Conservation (phyloP, 1,140 invertebrate genomes). For the Eriosoma lanigerum region DNA sequence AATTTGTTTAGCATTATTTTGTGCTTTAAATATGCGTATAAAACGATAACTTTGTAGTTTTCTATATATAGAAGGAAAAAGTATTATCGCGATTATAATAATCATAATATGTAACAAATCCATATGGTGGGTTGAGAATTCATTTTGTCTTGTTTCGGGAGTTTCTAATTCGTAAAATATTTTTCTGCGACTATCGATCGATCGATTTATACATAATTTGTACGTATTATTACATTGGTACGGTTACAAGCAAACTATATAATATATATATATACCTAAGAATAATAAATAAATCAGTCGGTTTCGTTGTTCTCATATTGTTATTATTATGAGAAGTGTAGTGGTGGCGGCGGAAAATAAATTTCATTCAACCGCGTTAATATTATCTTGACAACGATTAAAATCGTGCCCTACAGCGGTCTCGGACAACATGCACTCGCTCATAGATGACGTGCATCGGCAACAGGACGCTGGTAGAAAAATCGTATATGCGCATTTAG, state of each 20-base stretch:
- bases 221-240: no score
- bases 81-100: no score
- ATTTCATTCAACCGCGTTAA: slow-evolving; percentile 41
- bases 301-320: slow-evolving; percentile 10
- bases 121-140: slow-evolving; percentile 20
- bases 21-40: no score
- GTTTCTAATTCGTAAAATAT: background rate
- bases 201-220: background rate
- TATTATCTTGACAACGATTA: slow-evolving; percentile 36
- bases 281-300: slow-evolving; percentile 26
- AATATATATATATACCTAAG: background rate
- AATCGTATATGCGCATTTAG: background rate
- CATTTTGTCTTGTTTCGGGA: background rate
- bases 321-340: background rate
- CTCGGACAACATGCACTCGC: background rate
- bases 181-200: background rate
- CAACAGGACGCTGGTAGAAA: slow-evolving; percentile 30
- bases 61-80: no score
- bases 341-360: slow-evolving; percentile 18
- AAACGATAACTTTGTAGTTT: no score
- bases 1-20: no score
- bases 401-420: slow-evolving; percentile 42
- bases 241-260: background rate
- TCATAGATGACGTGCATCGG: background rate
- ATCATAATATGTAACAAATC: no score